phyloP scores from a whole-genome alignment of 2,113 vertebrate species.

The Hylia prasina region DNA sequence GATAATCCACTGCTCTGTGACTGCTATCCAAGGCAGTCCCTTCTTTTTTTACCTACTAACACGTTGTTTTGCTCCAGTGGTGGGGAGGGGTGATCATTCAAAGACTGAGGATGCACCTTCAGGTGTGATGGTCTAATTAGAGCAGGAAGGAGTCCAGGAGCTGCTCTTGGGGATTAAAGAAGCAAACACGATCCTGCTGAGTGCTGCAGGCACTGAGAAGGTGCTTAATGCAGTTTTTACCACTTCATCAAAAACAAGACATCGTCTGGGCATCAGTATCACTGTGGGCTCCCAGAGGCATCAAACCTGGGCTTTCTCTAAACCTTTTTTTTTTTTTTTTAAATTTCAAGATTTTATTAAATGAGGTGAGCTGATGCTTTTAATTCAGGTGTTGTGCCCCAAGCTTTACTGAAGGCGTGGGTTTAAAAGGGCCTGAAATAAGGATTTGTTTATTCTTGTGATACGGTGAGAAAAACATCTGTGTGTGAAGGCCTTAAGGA shows the following conservation, averaged over 20 bases:
- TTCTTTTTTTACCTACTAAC: background rate
- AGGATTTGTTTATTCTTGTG: background rate
- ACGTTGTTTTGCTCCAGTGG: background rate
- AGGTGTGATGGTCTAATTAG: background rate
- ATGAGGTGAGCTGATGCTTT: background rate
- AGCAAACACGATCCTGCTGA: background rate
- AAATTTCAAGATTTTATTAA: background rate
- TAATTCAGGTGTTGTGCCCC: background rate
- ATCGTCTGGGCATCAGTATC: background rate
- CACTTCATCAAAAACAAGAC: background rate
- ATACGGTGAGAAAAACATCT: background rate
- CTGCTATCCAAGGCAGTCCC: too few species aligned
- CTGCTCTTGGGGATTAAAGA: background rate
- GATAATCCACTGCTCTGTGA: background rate
- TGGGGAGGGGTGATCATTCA: background rate
- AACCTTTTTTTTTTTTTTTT: background rate
- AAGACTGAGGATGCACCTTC: background rate
- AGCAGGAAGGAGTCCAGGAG: background rate
- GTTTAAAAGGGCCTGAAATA: background rate
- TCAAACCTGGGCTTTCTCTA: background rate
- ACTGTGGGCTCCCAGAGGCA: background rate
- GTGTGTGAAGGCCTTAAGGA: background rate
- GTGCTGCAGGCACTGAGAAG: background rate
- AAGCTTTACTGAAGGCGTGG: background rate
- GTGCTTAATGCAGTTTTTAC: conserved; percentile 13